Evolutionary conservation across 2,113 vertebrate genomes (phyloP).

Genomic region (Stegastes partitus): DNA sequence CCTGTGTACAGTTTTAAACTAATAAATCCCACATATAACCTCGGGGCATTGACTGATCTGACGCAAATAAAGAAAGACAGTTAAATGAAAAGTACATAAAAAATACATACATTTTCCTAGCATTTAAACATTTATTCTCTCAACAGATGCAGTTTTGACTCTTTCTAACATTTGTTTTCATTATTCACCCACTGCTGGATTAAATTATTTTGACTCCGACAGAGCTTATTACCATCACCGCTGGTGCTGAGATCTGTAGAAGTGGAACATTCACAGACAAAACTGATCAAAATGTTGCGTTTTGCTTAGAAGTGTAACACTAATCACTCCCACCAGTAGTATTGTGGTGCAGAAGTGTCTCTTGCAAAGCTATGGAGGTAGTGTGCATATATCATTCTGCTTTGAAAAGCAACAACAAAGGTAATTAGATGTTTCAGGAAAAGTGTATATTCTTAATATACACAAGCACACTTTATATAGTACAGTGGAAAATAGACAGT

Average conservation of each 20-base stretch:
- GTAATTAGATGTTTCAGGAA: too few species aligned
- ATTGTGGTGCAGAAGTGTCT: background rate
- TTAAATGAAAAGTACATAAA: background rate
- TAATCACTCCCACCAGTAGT: too few species aligned
- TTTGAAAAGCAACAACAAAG: too few species aligned
- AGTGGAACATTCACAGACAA: background rate
- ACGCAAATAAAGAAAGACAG: slow-evolving; percentile 1
- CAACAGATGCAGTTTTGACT: background rate
- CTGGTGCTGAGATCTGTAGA: too few species aligned
- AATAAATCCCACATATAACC: background rate
- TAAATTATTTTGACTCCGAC: too few species aligned
- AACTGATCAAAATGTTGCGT: background rate
- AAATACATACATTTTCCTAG: background rate
- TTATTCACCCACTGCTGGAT: background rate
- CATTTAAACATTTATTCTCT: background rate
- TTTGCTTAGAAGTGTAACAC: background rate
- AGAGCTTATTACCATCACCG: too few species aligned
- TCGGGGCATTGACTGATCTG: background rate
- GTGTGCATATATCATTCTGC: background rate
- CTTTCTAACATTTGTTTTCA: background rate
- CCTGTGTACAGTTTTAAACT: background rate
- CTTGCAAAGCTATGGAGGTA: background rate
- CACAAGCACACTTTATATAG: background rate
- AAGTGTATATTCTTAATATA: background rate
- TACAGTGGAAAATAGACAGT: background rate